A percentile compares a stretch with the other conserved stretches of the same genome.
Conservation (phyloP, 1,140 invertebrate species). For the Ladona fulva region DNA sequence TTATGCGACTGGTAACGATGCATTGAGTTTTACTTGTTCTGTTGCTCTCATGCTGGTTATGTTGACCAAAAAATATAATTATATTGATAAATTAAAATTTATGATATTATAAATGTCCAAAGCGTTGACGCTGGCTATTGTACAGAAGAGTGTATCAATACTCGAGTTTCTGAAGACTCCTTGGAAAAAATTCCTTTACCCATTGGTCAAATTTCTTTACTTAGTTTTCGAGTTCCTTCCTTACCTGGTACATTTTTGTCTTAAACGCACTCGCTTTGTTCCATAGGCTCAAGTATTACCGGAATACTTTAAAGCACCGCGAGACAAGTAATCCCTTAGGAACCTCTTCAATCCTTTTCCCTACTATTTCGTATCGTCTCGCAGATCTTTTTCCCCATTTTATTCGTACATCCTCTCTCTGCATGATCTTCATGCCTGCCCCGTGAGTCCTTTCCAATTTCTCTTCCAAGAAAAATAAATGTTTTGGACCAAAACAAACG, state of each 20-base stretch:
- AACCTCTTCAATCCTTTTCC: no score
- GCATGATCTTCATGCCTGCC: neutral
- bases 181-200: neutral
- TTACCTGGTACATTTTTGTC: neutral
- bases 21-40: neutral
- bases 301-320: no score
- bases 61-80: neutral
- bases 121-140: neutral
- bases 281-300: neutral
- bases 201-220: neutral
- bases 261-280: neutral
- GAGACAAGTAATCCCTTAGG: no score
- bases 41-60: constrained; percentile 3
- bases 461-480: neutral
- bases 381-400: no score
- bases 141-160: neutral
- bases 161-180: no score
- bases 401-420: neutral
- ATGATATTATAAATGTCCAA: constrained; percentile 7
- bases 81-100: neutral
- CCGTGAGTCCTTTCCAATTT: neutral
- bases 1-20: neutral
- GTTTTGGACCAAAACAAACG: neutral
- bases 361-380: no score
- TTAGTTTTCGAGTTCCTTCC: neutral